Evolutionary conservation across 2,113 vertebrate genomes (phyloP).

Genomic region (Rattus rattus): DNA sequence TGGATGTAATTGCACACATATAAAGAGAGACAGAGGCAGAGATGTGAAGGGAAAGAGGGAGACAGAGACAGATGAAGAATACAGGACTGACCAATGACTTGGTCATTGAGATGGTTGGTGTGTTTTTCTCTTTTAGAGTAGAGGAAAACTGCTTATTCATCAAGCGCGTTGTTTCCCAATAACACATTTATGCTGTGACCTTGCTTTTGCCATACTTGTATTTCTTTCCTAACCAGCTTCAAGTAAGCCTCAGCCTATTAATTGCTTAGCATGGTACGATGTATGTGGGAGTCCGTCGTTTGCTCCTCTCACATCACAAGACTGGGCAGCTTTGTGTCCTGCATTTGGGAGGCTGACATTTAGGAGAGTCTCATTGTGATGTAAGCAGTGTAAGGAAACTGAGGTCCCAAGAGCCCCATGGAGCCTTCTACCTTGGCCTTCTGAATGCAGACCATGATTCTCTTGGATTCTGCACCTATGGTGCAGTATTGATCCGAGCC

Average conservation of each 20-base stretch:
- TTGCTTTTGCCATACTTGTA: constrained; percentile 17
- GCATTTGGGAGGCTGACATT: constrained; percentile 36
- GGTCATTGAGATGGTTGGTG: neutral
- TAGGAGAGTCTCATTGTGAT: constrained; percentile 58
- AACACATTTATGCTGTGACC: neutral
- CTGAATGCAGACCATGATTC: constrained; percentile 22
- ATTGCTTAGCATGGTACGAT: constrained; percentile 66
- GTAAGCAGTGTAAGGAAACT: constrained; percentile 47
- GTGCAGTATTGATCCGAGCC: neutral
- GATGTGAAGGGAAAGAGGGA: neutral
- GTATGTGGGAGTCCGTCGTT: constrained; percentile 54
- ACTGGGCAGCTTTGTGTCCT: constrained; percentile 52
- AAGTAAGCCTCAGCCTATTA: constrained; percentile 68
- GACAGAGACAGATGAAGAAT: neutral
- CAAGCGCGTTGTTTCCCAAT: neutral
- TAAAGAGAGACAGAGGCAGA: neutral
- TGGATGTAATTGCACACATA: neutral
- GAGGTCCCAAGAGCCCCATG: constrained; percentile 62
- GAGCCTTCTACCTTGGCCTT: constrained; percentile 34
- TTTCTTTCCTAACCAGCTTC: constrained; percentile 71
- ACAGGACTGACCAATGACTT: neutral
- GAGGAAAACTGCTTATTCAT: constrained; percentile 1
- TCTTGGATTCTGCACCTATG: neutral
- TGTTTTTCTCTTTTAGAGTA: constrained; percentile 25
- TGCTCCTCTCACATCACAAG: constrained; percentile 55